Evolutionary conservation across 1,140 invertebrate genomes (phyloP), one percentile per base, ranked within the genome.

Genomic region (Eueides isabella): DNA sequence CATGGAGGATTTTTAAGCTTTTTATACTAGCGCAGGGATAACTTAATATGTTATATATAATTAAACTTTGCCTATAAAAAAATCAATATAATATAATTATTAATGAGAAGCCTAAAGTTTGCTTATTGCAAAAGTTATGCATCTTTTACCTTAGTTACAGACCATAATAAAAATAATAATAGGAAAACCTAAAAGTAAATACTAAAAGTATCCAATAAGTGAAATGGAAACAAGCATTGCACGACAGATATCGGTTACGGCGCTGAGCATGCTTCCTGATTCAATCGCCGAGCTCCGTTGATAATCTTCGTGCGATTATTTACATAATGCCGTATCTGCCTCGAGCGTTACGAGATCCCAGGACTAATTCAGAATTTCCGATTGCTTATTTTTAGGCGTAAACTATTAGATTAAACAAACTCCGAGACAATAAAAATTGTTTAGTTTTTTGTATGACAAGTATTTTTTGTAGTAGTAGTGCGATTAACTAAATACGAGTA

Each of bases 181-280:
- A 44, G 5, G 7, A 19, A 2, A 19, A 44, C 7, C 2, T 48
- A 23, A 3, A 55, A 23, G 3, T 55, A 23, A 55, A 26, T 26
- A 55, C 2, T 55, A 11, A 23, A 11, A 55, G 12, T 55, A 5
- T 0, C 26, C 9, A 55, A 55, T 55, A 55, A 63, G 29, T 38
- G 2, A 81, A 38, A 69, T 88, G 87, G 86, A 88, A 82, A 85
- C 84, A 62, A 19, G 12, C 61, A 26, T 5, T 9, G 6, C 33
- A 63, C 19, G 72, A 61, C 76, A 77, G 73, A 78, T 75, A 72
- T 77, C 83, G 71, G 79, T 85, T 82, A 82, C 79, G 80, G 76
- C 70, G 75, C 76, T 77, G 81, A 81, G 81, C 89, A 82, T 88
- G 81, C 83, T 88, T 91, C 89, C 89, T 86, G 80, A 75, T 71